These are phyloP conservation scores for Apis florea DNA, from an alignment of 1,140 invertebrate species.

Conservation along the genomic window DNA sequence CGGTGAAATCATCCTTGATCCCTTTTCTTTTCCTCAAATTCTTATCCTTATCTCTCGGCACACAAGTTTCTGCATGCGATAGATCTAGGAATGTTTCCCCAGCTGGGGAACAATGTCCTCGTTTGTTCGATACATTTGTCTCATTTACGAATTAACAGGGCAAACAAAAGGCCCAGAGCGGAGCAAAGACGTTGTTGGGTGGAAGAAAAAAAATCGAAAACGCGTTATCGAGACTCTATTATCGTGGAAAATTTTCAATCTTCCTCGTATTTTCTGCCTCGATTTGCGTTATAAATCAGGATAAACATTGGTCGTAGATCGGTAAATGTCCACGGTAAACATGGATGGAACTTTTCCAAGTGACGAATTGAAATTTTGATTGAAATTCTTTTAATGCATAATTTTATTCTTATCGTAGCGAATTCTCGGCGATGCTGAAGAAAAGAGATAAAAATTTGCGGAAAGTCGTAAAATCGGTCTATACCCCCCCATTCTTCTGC, in stretches of 20 bases:
- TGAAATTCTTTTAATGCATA: too few species aligned
- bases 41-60: not conserved
- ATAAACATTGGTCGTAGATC: not conserved
- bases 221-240: not conserved
- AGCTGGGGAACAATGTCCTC: not conserved
- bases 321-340: not conserved
- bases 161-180: not conserved
- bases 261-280: not conserved
- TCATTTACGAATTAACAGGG: not conserved
- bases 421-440: too few species aligned
- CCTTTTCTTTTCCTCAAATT: not conserved
- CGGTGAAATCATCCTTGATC: not conserved
- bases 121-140: not conserved
- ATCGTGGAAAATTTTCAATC: not conserved
- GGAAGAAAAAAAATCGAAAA: not conserved
- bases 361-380: too few species aligned
- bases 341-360: too few species aligned
- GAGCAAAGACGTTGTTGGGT: not conserved
- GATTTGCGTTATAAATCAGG: not conserved
- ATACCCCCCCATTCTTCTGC: not conserved
- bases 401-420: too few species aligned
- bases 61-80: too few species aligned
- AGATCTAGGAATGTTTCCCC: slow-evolving; percentile 20
- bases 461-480: not conserved
- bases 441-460: too few species aligned